Percentiles rank a stretch among this genome's conserved stretches.
Conservation (phyloP, 2,113 vertebrate species). For the Hippoglossus stenolepis region DNA sequence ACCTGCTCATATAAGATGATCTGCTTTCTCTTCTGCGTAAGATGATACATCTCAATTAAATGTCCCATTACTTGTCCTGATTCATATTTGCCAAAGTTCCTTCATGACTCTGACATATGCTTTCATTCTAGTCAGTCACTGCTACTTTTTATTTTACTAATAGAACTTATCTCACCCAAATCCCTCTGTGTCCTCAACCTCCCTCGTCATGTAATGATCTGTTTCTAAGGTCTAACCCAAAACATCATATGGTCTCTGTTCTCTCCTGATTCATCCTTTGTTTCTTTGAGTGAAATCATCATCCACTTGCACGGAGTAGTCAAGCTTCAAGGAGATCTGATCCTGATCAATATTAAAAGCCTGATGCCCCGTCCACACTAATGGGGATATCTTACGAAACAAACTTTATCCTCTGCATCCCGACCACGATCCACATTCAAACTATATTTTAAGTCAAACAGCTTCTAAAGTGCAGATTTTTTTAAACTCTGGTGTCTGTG, state of each 20-base stretch:
- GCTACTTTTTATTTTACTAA: neutral
- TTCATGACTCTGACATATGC: slow-evolving; percentile 3
- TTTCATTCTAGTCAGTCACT: slow-evolving; percentile 8
- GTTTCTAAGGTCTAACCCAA: neutral
- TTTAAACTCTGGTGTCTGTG: too few species aligned
- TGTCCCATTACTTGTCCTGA: slow-evolving; percentile 1
- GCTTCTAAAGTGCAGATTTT: too few species aligned
- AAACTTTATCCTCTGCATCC: too few species aligned
- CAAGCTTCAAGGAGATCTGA: too few species aligned
- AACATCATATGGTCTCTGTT: neutral
- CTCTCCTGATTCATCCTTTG: neutral
- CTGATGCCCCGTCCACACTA: too few species aligned
- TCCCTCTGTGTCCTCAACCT: neutral
- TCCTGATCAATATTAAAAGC: too few species aligned
- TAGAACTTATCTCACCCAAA: neutral
- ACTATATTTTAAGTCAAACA: too few species aligned
- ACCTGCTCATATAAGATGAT: slow-evolving; percentile 15
- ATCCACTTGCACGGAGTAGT: too few species aligned
- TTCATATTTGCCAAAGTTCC: slow-evolving; percentile 15
- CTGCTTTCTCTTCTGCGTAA: neutral
- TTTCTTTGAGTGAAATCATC: too few species aligned
- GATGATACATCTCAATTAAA: neutral
- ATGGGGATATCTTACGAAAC: too few species aligned
- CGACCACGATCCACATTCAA: too few species aligned
- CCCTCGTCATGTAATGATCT: neutral